These are phyloP conservation scores for Schizotus pectinicornis DNA, from an alignment of 2,888 invertebrate genomes.

Conservation along the genomic window DNA sequence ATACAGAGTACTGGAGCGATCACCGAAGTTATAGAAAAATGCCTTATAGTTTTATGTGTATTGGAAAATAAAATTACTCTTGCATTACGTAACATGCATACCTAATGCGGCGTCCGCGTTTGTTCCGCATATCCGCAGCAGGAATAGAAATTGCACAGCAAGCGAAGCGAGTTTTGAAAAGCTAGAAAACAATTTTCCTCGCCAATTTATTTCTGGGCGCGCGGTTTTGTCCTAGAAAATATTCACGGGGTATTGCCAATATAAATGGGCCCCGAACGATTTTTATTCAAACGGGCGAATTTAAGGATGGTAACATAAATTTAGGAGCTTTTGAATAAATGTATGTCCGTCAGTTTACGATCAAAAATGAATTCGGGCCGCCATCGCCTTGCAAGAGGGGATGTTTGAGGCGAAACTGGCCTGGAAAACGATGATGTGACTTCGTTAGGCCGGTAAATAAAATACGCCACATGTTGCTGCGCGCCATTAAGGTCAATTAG, in stretches of 20 bases:
- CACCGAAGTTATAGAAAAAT: too few species aligned
- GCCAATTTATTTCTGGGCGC: neutral
- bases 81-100: too few species aligned
- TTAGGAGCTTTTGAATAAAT: constrained; percentile 6
- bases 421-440: neutral
- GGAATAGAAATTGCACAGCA: neutral
- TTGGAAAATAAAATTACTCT: too few species aligned
- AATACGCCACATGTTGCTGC: constrained; percentile 32
- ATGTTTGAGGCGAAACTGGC: too few species aligned
- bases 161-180: constrained; percentile 13
- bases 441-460: constrained; percentile 22
- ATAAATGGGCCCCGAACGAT: neutral
- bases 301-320: neutral
- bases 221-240: neutral
- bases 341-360: neutral
- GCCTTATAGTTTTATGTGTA: too few species aligned
- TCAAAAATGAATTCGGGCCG: too few species aligned
- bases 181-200: constrained; percentile 5
- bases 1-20: too few species aligned
- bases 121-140: too few species aligned
- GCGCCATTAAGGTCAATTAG: constrained; percentile 33
- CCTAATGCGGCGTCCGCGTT: too few species aligned
- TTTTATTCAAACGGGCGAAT: constrained; percentile 1
- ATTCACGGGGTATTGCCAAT: neutral
- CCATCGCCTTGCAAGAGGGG: too few species aligned